phyloP scores from a whole-genome alignment of 2,797 vertebrate species.

The Acanthurus tractus region DNA sequence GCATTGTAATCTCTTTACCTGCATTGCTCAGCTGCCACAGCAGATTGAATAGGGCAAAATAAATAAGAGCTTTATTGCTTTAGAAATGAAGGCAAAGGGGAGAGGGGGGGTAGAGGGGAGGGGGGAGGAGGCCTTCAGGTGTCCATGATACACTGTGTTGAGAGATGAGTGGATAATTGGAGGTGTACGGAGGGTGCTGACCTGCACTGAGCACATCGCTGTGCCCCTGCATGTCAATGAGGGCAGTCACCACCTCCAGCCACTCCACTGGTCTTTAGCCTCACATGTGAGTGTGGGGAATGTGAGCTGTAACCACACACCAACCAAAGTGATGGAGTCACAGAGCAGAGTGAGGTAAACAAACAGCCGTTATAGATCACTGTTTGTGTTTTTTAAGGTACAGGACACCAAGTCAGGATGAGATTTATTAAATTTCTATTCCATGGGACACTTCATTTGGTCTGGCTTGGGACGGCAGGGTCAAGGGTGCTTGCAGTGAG shows the following conservation, averaged over 20 bases:
- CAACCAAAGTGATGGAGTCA: constrained; percentile 52
- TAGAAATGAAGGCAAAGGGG: constrained; percentile 63
- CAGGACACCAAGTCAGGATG: constrained; percentile 43
- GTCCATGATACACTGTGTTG: constrained; percentile 61
- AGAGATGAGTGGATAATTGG: constrained; percentile 80
- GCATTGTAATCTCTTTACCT: constrained; percentile 83
- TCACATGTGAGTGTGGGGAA: constrained; percentile 33
- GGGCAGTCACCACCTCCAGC: constrained; percentile 43
- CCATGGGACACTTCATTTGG: constrained; percentile 75
- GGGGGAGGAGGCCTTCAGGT: constrained; percentile 61
- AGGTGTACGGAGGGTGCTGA: constrained; percentile 57
- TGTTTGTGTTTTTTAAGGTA: constrained; percentile 61
- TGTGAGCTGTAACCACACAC: constrained; percentile 34
- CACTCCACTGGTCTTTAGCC: constrained; percentile 24
- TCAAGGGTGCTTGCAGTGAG: constrained; percentile 63
- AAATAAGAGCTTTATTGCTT: constrained; percentile 81
- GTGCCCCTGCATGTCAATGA: constrained; percentile 56
- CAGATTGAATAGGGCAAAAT: constrained; percentile 79
- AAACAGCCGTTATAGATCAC: constrained; percentile 54
- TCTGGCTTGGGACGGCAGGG: constrained; percentile 59
- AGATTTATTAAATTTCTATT: constrained; percentile 83
- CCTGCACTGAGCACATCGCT: constrained; percentile 51
- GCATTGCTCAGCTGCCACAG: constrained; percentile 70
- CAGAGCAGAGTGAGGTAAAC: constrained; percentile 58
- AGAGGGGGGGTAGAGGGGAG: constrained; percentile 5